Evolutionary conservation across 2,113 vertebrate species (phyloP).

Genomic region (Rhinolophus sinicus): DNA sequence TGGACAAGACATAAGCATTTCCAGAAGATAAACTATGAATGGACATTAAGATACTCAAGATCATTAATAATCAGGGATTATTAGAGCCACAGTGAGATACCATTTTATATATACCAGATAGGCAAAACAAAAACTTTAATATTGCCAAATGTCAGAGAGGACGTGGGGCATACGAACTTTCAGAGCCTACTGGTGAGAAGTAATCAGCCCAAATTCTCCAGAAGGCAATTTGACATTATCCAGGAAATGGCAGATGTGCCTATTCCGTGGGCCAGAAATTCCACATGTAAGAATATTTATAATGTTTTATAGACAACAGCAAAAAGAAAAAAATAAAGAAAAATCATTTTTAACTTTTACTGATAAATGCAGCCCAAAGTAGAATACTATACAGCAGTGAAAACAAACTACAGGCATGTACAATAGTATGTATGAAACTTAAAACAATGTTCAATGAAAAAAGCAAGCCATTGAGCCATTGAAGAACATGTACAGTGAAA

Average conservation of each 20-base stretch:
- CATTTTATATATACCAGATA: not conserved
- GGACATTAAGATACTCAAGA: not conserved
- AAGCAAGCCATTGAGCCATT: not conserved
- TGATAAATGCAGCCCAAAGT: not conserved
- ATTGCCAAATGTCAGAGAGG: not conserved
- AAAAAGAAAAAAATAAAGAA: not conserved
- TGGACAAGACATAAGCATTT: not conserved
- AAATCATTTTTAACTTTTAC: not conserved
- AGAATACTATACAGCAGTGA: not conserved
- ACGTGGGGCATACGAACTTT: not conserved
- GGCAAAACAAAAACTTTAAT: not conserved
- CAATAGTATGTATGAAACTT: not conserved
- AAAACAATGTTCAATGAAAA: not conserved
- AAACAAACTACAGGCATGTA: not conserved
- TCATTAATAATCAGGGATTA: not conserved
- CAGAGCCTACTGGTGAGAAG: not conserved
- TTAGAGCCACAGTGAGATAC: not conserved
- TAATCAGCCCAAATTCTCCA: not conserved
- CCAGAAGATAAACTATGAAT: not conserved
- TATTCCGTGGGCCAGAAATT: not conserved
- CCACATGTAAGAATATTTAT: not conserved
- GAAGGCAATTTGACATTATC: not conserved
- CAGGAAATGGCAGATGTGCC: not conserved
- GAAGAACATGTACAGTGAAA: not conserved
- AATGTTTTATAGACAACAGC: not conserved